phyloP scores from a whole-genome alignment of 64 coral and sea anemone genomes.

The Orbicella faveolata region DNA sequence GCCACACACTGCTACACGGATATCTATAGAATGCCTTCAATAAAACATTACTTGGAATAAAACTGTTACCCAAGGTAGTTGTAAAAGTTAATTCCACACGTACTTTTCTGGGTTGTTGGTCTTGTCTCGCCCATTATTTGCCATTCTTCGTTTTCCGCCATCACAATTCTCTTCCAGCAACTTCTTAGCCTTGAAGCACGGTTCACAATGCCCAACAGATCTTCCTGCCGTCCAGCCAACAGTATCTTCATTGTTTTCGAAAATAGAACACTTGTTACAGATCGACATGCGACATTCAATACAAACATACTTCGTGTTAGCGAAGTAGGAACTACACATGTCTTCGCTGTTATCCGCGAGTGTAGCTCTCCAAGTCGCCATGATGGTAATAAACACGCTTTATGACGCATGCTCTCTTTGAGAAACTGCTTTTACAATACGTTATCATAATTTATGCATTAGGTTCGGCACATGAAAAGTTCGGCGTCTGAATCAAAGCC shows the following conservation, averaged over 20 bases:
- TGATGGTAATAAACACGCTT: not conserved
- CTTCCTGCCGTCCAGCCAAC: not conserved
- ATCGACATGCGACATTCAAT: conserved; percentile 8
- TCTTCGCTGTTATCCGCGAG: not conserved
- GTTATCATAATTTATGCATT: no score
- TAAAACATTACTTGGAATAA: no score
- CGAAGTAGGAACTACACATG: conserved; percentile 27
- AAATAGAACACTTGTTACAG: conserved; percentile 18
- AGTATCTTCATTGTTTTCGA: conserved; percentile 11
- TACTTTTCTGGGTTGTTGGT: no score
- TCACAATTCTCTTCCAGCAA: not conserved
- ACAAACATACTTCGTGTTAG: conserved; percentile 21
- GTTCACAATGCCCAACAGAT: conserved; percentile 14
- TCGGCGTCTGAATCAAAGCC: no score
- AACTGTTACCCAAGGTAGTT: no score
- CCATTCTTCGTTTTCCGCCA: not conserved
- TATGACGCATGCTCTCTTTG: conserved; percentile 1
- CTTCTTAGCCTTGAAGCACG: not conserved
- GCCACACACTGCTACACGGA: no score
- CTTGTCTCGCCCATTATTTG: no score
- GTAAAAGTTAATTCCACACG: no score
- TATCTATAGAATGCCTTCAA: no score
- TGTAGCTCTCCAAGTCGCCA: not conserved
- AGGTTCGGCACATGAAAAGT: no score
- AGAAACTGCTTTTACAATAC: not conserved